Evolutionary conservation across 53 echinoderm and acorn worm species (phyloP), one percentile per base, ranked within the genome.

Genomic region (Zoroaster sp.): DNA sequence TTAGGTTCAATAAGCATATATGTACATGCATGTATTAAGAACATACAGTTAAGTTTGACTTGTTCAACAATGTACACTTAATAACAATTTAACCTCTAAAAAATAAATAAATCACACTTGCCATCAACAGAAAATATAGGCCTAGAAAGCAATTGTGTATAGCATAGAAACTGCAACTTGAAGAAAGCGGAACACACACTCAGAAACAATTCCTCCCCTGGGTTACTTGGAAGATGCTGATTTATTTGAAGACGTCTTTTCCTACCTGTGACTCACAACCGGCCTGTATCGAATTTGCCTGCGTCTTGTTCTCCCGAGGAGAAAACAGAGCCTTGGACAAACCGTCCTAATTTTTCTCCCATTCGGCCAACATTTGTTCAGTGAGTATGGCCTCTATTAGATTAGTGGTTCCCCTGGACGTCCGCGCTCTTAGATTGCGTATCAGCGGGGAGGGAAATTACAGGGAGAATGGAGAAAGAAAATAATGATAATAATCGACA

Each of bases 331-430:
- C 85, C 51, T 21, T 67, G 82, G 67, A 71, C 71, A 85, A 70
- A 85, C 83, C 35, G 85, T 35, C 85, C 52, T 85, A 85, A 85
- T 72, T 85, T 85, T 71, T 14, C 70, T 71, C 85, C 71, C 85
- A 71, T 71, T 85, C 47, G 71, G 71, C 85, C 85, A 83, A 83
- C 83, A 85, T 85, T 85, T 85, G 66, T 71, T 85, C 85, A 85
- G 85, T 36, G 85, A 71, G 70, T 69, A 47, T 20, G 18, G 39
- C 47, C 83, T 63, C 66, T 34, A 85, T 85, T 85, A 71, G 85
- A 85, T 85, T 85, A 85, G 23, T 36, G 20, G 18, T 20, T 45
- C 37, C 25, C 32, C 82, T 25, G 35, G 42, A 44, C 66, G 31
- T 66, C 54, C 82, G 11, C 75, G 28, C 33, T 11, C 47, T 41